phyloP scores from a whole-genome alignment of 2,888 invertebrate genomes.

The Diloba caeruleocephala region DNA sequence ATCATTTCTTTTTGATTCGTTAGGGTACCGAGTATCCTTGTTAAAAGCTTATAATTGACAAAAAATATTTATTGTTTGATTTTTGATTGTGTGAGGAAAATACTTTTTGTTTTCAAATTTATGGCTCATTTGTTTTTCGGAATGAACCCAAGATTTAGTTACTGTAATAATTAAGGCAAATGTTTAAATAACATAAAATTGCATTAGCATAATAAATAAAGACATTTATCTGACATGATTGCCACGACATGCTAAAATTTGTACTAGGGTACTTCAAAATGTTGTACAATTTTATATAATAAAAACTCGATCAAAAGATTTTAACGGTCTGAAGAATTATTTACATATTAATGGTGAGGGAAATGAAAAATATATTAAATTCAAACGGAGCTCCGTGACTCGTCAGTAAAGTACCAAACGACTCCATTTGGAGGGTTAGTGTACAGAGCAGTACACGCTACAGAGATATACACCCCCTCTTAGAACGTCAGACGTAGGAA shows the following conservation, averaged over 20 bases:
- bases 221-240: constrained; percentile 9
- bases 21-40: constrained; percentile 63
- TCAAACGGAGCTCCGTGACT: constrained; percentile 87
- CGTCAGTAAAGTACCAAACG: constrained; percentile 88
- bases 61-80: constrained; percentile 46
- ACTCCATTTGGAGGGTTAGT: constrained; percentile 84
- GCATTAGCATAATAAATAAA: constrained; percentile 13
- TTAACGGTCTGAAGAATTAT: constrained; percentile 75
- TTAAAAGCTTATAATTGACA: constrained; percentile 64
- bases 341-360: constrained; percentile 86
- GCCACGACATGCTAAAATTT: constrained; percentile 33
- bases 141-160: constrained; percentile 31
- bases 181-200: constrained; percentile 3
- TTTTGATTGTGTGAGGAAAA: constrained; percentile 31
- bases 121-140: constrained; percentile 32
- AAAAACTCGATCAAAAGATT: constrained; percentile 62
- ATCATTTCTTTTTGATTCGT: constrained; percentile 74
- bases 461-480: constrained; percentile 19
- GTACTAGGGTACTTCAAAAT: constrained; percentile 31
- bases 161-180: too few relatives aligned
- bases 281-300: constrained; percentile 38
- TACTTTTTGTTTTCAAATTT: constrained; percentile 33
- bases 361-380: constrained; percentile 89
- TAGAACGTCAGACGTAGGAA: too few relatives aligned
- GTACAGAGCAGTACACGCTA: constrained; percentile 71